A percentile compares a stretch with the other conserved stretches of the same genome.
Conservation (phyloP, 2,113 vertebrate species). For the Atractosteus spatula region DNA sequence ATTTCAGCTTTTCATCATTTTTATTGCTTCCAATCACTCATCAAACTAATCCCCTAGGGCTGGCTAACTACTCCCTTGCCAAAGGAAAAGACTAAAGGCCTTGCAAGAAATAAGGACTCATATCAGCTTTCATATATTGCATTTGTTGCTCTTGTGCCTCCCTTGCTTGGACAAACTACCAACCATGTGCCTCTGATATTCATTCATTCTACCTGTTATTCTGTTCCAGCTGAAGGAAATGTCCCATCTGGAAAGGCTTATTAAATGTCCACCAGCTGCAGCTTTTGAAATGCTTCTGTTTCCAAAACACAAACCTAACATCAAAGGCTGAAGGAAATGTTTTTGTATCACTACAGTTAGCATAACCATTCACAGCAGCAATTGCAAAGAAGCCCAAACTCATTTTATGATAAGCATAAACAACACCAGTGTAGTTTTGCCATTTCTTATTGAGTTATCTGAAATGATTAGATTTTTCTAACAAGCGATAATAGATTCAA, state of each 20-base stretch:
- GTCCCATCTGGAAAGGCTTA: background rate
- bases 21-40: too few relatives aligned
- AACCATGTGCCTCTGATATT: background rate
- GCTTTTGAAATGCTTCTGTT: background rate
- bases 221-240: background rate
- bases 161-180: background rate
- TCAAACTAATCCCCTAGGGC: too few relatives aligned
- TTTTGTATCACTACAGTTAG: background rate
- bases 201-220: background rate
- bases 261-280: background rate
- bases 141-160: background rate
- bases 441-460: too few relatives aligned
- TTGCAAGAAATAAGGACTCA: background rate
- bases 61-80: background rate
- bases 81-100: background rate
- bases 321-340: background rate
- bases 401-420: too few relatives aligned
- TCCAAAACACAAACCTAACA: background rate
- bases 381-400: too few relatives aligned
- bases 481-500: too few relatives aligned
- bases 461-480: too few relatives aligned
- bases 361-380: too few relatives aligned
- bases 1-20: too few relatives aligned
- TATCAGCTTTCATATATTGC: background rate
- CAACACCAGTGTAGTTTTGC: too few relatives aligned